Percentiles rank a stretch among this genome's conserved stretches.
These are phyloP conservation scores for Apolygus lucorum DNA, from an alignment of 1,140 invertebrate species.

Conservation along the genomic window DNA sequence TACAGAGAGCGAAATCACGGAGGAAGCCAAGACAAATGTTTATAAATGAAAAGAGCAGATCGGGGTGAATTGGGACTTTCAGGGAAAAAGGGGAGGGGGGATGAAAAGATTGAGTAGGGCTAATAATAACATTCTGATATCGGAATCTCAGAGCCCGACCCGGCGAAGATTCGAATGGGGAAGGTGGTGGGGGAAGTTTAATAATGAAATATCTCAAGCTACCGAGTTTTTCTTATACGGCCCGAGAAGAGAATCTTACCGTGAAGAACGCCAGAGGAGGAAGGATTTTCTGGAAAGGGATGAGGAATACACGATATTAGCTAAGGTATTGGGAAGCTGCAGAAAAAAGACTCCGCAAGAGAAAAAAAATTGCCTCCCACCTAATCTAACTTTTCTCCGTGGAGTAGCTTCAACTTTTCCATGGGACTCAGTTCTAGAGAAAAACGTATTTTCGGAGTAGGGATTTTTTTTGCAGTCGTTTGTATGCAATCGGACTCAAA, in stretches of 20 bases:
- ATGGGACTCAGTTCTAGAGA: neutral
- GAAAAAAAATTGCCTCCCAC: neutral
- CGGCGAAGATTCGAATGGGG: neutral
- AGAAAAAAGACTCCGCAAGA: neutral
- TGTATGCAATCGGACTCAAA: neutral
- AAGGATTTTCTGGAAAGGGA: neutral
- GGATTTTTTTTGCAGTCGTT: neutral
- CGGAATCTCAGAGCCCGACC: neutral
- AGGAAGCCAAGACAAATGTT: conserved; percentile 15
- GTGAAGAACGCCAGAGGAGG: neutral
- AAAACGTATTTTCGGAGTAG: neutral
- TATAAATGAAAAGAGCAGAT: conserved; percentile 14
- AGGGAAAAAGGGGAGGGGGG: neutral
- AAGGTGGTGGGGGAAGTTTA: neutral
- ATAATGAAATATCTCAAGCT: conserved; percentile 18
- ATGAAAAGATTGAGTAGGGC: conserved; percentile 4
- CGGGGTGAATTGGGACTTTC: neutral
- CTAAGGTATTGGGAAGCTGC: neutral
- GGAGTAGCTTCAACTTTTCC: neutral
- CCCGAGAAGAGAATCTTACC: neutral
- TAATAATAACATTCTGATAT: conserved; percentile 21
- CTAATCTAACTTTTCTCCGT: conserved; percentile 12
- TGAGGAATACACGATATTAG: neutral
- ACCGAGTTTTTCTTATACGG: neutral
- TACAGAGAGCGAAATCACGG: neutral